Evolutionary conservation across 2,888 invertebrate genomes (phyloP).

Genomic region (Polydesmus complanatus): DNA sequence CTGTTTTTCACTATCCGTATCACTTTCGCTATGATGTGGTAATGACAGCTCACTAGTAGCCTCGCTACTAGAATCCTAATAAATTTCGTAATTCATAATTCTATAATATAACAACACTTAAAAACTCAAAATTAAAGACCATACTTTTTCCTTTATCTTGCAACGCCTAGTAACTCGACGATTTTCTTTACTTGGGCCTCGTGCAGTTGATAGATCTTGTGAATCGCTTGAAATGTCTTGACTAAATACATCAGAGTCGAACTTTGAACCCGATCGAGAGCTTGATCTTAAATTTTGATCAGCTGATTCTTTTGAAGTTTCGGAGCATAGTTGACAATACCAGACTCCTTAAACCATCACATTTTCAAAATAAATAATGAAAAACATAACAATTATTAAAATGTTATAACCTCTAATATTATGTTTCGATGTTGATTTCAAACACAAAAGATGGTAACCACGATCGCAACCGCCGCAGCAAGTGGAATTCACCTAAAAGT

Average conservation of each 20-base stretch:
- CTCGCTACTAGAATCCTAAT: not conserved
- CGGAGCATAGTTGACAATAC: not conserved
- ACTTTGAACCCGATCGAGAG: not conserved
- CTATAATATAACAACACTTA: no score
- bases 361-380: not conserved
- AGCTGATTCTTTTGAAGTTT: not conserved
- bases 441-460: constrained; percentile 8
- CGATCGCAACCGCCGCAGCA: constrained; percentile 8
- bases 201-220: not conserved
- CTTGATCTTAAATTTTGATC: not conserved
- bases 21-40: not conserved
- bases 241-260: not conserved
- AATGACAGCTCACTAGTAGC: not conserved
- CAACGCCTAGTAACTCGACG: not conserved
- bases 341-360: not conserved
- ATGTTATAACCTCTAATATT: not conserved
- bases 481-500: not conserved
- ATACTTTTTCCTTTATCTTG: not conserved
- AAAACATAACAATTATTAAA: not conserved
- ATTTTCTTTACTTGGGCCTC: no score
- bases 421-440: not conserved
- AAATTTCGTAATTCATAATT: no score
- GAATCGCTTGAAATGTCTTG: no score
- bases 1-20: not conserved
- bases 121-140: no score